phyloP scores from a whole-genome alignment of 1,140 invertebrate species.

The Neodiprion pinetum region DNA sequence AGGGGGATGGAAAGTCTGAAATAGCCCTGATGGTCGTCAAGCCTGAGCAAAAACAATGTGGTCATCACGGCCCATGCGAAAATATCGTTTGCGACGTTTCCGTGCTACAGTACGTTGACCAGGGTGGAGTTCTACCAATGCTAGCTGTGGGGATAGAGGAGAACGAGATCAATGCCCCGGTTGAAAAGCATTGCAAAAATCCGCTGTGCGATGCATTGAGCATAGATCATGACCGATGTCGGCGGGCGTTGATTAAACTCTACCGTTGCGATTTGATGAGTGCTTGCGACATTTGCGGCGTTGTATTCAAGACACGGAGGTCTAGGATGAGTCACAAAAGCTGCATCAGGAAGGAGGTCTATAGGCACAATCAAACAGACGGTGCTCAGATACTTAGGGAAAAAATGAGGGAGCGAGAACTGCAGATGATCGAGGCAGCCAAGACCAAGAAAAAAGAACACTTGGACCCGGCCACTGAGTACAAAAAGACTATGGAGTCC shows the following conservation, averaged over 20 bases:
- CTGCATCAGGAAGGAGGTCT: constrained; percentile 48
- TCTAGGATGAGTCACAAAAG: constrained; percentile 48
- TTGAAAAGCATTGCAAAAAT: constrained; percentile 49
- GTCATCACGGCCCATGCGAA: constrained; percentile 53
- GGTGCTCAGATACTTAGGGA: constrained; percentile 44
- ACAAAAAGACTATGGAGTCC: constrained; percentile 44
- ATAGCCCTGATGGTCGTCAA: constrained; percentile 47
- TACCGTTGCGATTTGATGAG: constrained; percentile 41
- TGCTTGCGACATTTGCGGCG: constrained; percentile 52
- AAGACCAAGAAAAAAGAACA: constrained; percentile 46
- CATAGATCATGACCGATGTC: constrained; percentile 54
- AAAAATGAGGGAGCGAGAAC: constrained; percentile 52
- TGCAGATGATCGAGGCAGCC: constrained; percentile 46
- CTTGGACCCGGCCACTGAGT: constrained; percentile 41
- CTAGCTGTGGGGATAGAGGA: constrained; percentile 48
- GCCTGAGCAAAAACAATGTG: constrained; percentile 44
- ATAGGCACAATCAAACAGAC: constrained; percentile 47
- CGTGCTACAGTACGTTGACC: constrained; percentile 48
- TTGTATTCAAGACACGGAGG: constrained; percentile 41
- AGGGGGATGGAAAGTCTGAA: constrained; percentile 52
- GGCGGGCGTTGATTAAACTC: constrained; percentile 43
- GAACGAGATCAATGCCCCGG: constrained; percentile 47
- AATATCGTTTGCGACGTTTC: constrained; percentile 49
- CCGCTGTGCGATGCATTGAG: constrained; percentile 50
- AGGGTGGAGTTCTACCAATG: constrained; percentile 41